These are phyloP conservation scores for Drosophila parvula DNA, from an alignment of 1,140 invertebrate genomes.

Conservation along the genomic window DNA sequence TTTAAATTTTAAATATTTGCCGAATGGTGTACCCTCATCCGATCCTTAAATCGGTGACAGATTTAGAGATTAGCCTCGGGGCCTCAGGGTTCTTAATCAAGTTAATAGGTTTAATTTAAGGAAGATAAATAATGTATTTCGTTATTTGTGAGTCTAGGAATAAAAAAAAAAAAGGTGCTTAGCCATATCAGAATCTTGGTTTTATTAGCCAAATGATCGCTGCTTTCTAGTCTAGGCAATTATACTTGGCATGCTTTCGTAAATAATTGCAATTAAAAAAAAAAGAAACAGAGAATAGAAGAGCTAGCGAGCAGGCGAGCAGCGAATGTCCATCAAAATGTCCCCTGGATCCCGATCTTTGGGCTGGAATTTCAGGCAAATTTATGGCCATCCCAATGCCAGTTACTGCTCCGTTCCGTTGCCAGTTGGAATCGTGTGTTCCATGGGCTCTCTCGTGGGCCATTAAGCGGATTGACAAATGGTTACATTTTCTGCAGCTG, in stretches of 20 bases:
- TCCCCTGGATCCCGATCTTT: conserved; percentile 21
- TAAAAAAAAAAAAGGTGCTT: not conserved
- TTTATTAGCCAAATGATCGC: not conserved
- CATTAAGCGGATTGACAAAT: conserved; percentile 52
- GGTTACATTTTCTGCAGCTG: conserved; percentile 49
- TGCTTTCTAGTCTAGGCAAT: conserved; percentile 15
- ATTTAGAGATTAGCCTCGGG: conserved; percentile 1
- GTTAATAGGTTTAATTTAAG: not conserved
- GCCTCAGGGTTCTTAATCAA: conserved; percentile 3
- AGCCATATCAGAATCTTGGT: not conserved
- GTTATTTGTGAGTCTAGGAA: not conserved
- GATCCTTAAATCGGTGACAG: conserved; percentile 5
- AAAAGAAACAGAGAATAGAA: not conserved
- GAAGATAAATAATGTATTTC: not conserved
- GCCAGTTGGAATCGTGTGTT: conserved; percentile 8
- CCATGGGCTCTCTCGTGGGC: conserved; percentile 11
- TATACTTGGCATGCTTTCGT: conserved; percentile 12
- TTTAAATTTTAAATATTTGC: conserved; percentile 53
- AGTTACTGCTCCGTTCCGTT: conserved; percentile 5
- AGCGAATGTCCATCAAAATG: conserved; percentile 37
- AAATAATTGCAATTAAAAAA: conserved; percentile 26
- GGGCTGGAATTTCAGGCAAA: conserved; percentile 22
- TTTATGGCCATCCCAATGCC: conserved; percentile 24
- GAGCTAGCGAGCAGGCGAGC: not conserved
- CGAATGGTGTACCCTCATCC: conserved; percentile 1